Base-by-base conservation (phyloP, 2,888 invertebrate genomes). In the Monopis laevigella region DNA sequence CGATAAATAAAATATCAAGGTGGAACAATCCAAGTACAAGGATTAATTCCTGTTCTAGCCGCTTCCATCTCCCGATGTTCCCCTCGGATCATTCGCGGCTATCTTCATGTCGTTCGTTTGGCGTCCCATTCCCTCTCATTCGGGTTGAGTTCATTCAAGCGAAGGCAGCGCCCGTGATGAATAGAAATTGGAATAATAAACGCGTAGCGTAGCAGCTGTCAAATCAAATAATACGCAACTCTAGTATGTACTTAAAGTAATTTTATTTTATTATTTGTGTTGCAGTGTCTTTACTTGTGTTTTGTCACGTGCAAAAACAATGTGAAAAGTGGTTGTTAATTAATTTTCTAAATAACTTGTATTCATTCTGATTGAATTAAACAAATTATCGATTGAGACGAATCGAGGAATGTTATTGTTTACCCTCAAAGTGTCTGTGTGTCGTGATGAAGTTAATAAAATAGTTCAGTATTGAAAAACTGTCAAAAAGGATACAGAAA, bases 251-350 rank as follows among this genome's bases (percentile, higher is more conserved):
- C 41, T 45, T 48, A 51, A 52, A n/a, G n/a, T n/a, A n/a, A n/a
- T n/a, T n/a, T n/a, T 45, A 49, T 42, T 41, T 18, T 32, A 52
- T 54, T 50, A 59, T 67, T 71, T 49, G 53, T 53, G 45, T 75
- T 75, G 51, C 75, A 80, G 80, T 78, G 67, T 68, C 72, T 80
- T 80, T 80, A 71, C 80, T 80, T 80, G 80, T 73, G 73, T 80
- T 72, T 74, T 80, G 80, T 72, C 63, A 62, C 64, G 75, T 69
- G 75, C 75, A 78, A 78, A 77, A 77, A 78, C 77, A 80, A 80
- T 80, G 80, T 78, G 74, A 72, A 78, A 72, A 83, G 83, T 83
- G 82, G 82, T 73, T 82, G 82, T 73, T 82, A 82, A 72, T 58
- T 53, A 54, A 59, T 64, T 72, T 73, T 75, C 77, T 54, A 50